A percentile compares a stretch with the other conserved stretches of the same genome.
Conservation (phyloP, 2,113 vertebrate genomes). For the Onychostoma macrolepis region DNA sequence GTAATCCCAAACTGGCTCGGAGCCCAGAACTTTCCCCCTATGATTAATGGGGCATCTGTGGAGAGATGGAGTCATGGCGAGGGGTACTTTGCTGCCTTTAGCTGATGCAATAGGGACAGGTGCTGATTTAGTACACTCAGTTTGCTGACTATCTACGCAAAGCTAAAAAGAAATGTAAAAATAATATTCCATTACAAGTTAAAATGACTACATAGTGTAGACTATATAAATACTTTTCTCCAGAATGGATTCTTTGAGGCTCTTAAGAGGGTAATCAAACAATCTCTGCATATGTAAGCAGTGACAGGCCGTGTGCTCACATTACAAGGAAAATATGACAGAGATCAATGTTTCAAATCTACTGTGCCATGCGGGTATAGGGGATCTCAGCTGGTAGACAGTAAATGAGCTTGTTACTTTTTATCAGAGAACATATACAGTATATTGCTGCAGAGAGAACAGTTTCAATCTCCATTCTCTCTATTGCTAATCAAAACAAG, state of each 20-base stretch:
- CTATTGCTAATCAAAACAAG: slow-evolving; percentile 10
- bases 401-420: slow-evolving; percentile 31
- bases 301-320: slow-evolving; percentile 29
- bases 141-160: neutral
- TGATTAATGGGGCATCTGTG: slow-evolving; percentile 56
- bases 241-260: slow-evolving; percentile 41
- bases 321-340: slow-evolving; percentile 59
- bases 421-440: neutral
- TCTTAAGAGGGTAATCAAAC: slow-evolving; percentile 68
- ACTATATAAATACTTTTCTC: neutral
- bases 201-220: neutral
- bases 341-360: slow-evolving; percentile 52
- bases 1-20: slow-evolving; percentile 53
- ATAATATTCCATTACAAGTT: neutral
- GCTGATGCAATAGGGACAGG: slow-evolving; percentile 33
- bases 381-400: slow-evolving; percentile 23
- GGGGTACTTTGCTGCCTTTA: slow-evolving; percentile 4
- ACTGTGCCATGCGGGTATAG: slow-evolving; percentile 40
- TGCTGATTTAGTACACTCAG: slow-evolving; percentile 30
- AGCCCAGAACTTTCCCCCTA: slow-evolving; percentile 48
- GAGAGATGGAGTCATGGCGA: slow-evolving; percentile 42
- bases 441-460: neutral
- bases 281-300: slow-evolving; percentile 48
- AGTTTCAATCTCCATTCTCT: slow-evolving; percentile 9
- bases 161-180: neutral